phyloP scores from a whole-genome alignment of 2,113 vertebrate genomes.

The Tetrax tetrax region DNA sequence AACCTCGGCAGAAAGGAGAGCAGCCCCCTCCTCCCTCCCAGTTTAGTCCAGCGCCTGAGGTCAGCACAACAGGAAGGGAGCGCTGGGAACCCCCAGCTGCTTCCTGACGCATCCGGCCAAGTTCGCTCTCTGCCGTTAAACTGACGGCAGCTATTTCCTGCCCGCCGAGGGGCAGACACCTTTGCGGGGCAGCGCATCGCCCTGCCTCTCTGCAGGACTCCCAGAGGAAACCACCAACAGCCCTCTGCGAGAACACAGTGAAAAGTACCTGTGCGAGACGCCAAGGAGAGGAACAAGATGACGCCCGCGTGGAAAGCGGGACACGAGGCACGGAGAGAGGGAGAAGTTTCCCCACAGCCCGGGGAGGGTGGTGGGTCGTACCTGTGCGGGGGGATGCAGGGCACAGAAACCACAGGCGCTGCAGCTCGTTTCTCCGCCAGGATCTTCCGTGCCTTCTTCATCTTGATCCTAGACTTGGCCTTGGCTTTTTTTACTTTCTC shows the following conservation, averaged over 20 bases:
- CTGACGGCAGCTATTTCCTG: conserved; percentile 24
- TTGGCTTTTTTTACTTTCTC: conserved; percentile 97
- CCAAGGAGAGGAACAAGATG: background rate
- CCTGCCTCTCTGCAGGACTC: background rate
- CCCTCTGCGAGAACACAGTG: rapidly evolving
- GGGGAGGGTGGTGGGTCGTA: background rate
- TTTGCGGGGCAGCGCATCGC: rapidly evolving
- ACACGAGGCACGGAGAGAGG: rapidly evolving
- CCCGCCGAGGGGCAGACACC: background rate
- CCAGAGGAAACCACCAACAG: background rate
- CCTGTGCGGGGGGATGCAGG: conserved; percentile 97
- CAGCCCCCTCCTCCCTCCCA: background rate
- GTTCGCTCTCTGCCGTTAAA: background rate
- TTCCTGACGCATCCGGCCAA: background rate
- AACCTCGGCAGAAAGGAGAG: background rate
- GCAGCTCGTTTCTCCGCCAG: conserved; percentile 95
- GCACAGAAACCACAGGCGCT: conserved; percentile 94
- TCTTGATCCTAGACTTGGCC: conserved; percentile 96
- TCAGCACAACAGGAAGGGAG: conserved; percentile 28
- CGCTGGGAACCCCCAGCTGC: conserved; percentile 33
- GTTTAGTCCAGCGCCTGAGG: background rate
- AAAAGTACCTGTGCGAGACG: background rate
- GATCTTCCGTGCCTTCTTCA: conserved; percentile 97
- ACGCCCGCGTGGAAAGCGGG: rapidly evolving
- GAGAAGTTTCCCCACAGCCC: background rate